A percentile compares a stretch with the other conserved stretches of the same genome.
These are phyloP conservation scores for Malthinus flaveolus DNA, from an alignment of 2,888 invertebrate genomes.

Conservation along the genomic window DNA sequence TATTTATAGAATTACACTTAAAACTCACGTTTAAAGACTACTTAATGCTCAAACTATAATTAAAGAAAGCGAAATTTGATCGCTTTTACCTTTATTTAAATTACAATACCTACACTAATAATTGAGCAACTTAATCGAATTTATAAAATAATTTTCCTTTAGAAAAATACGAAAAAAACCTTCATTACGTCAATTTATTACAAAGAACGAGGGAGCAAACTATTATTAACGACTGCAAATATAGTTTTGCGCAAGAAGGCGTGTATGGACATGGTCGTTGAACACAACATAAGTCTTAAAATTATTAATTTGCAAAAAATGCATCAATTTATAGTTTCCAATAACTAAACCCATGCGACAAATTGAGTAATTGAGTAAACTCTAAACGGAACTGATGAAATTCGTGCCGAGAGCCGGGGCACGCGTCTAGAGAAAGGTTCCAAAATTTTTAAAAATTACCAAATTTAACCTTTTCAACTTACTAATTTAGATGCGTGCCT, in stretches of 20 bases:
- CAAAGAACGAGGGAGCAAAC: slow-evolving; percentile 17
- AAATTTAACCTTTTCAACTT: background rate
- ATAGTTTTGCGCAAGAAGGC: slow-evolving; percentile 23
- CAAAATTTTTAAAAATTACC: background rate
- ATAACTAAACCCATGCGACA: no score
- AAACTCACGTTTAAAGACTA: slow-evolving; percentile 2
- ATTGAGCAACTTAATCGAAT: background rate
- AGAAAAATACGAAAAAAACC: background rate
- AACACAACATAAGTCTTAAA: slow-evolving; percentile 22
- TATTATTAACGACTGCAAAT: slow-evolving; percentile 9
- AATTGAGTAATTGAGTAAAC: no score
- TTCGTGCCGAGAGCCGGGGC: background rate
- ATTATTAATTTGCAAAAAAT: slow-evolving; percentile 20
- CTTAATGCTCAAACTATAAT: background rate
- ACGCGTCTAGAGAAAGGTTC: background rate
- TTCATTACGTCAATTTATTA: slow-evolving; percentile 1
- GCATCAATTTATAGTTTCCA: background rate
- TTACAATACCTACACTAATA: background rate
- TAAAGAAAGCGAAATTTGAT: slow-evolving; percentile 4
- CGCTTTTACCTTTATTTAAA: background rate
- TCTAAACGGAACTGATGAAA: no score
- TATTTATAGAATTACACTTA: slow-evolving; percentile 1
- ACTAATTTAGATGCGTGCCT: background rate
- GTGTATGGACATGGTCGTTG: slow-evolving; percentile 28
- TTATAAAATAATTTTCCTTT: background rate